Evolutionary conservation across 2,888 invertebrate genomes (phyloP), one percentile per base, ranked within the genome.

Genomic region (Phrixothrix hirtus): DNA sequence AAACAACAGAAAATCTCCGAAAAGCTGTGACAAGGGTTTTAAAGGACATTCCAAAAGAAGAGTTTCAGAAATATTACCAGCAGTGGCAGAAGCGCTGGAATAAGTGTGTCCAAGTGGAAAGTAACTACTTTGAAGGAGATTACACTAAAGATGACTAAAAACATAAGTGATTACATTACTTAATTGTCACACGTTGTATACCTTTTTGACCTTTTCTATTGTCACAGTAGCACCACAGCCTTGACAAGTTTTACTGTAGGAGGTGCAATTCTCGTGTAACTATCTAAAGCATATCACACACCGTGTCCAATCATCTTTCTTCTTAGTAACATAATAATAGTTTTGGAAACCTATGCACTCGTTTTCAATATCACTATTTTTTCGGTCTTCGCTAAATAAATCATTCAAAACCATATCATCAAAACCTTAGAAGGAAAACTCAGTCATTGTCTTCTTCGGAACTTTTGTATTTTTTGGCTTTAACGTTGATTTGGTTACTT

Each of bases 321-420:
- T n/a, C n/a, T n/a, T n/a, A n/a, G n/a, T n/a, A n/a, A n/a, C n/a
- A n/a, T n/a, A n/a, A n/a, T n/a, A n/a, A n/a, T n/a, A n/a, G n/a
- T 14, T 16, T 35, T 6, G 14, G 2, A 13, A 2, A 14, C 15
- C 14, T n/a, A 7, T 15, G 12, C 9, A 6, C n/a, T 35, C 15
- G n/a, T 1, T 7, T 5, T 15, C 35, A 5, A 16, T 15, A n/a
- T n/a, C n/a, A 38, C 38, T 26, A 11, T 38, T 26, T 9, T 38
- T 38, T 38, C 26, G 26, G 9, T 17, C 3, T 17, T 36, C 17
- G 11, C 35, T 36, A 25, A 26, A 26, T 10, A 13, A 27, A 38
- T 38, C 38, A 15, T 38, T 7, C 9, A 38, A 26, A 11, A 11
- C 4, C 6, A 26, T 9, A 5, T 25, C 14, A 13, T 25, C 27